These are phyloP conservation scores for Globia sparganii DNA, from an alignment of 2,888 invertebrate genomes.

Conservation along the genomic window DNA sequence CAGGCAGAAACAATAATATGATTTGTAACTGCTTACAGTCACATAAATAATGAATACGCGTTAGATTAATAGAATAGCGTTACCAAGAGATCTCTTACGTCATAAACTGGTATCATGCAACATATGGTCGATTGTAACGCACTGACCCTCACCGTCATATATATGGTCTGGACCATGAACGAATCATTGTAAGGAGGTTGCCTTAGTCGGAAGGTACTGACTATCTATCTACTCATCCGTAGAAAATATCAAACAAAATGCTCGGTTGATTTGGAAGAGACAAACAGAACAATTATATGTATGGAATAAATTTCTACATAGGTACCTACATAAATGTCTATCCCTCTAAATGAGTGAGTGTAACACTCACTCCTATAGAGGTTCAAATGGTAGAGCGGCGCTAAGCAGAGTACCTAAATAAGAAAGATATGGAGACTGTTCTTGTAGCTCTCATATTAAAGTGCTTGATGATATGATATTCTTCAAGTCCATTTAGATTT, in stretches of 20 bases:
- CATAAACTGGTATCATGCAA: conserved; percentile 10
- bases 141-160: conserved; percentile 33
- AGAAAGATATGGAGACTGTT: background rate
- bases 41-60: background rate
- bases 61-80: background rate
- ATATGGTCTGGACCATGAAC: conserved; percentile 51
- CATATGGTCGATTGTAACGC: conserved; percentile 56
- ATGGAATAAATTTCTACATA: background rate
- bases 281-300: conserved; percentile 4
- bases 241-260: background rate
- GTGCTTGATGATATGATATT: background rate
- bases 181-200: conserved; percentile 8
- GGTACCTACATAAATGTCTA: background rate
- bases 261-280: background rate
- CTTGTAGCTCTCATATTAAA: background rate
- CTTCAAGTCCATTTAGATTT: background rate
- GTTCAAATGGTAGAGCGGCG: background rate
- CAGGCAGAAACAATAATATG: conserved; percentile 42
- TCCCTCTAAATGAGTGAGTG: no score
- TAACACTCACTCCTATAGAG: background rate
- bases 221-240: background rate
- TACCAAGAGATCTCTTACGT: background rate
- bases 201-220: background rate
- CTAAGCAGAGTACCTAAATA: background rate
- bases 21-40: conserved; percentile 1